Conservation (phyloP, 1,140 invertebrate species). For the Leptoteleia sp. region DNA sequence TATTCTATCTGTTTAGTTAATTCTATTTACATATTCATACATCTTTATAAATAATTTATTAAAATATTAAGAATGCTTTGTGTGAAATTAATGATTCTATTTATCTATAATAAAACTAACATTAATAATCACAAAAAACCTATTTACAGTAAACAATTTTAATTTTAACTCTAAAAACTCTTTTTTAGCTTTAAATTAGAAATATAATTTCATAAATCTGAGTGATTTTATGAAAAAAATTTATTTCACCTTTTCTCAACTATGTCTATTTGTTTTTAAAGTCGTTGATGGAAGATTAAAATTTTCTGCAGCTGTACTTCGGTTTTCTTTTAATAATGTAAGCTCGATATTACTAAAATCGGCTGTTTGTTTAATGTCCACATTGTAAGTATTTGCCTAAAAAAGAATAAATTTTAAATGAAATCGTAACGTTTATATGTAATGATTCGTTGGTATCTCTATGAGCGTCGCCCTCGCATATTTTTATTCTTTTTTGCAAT, state of each 20-base stretch:
- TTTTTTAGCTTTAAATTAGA: no score
- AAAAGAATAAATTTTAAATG: no score
- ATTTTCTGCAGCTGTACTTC: slow-evolving; percentile 17
- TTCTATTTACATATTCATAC: slow-evolving; percentile 34
- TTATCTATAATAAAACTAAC: no score
- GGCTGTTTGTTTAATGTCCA: slow-evolving; percentile 47
- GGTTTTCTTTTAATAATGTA: slow-evolving; percentile 15
- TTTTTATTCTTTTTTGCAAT: no score
- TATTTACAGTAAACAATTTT: no score
- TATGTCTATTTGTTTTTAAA: slow-evolving; percentile 4
- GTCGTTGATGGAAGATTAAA: slow-evolving; percentile 11
- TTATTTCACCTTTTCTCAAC: slow-evolving; percentile 4
- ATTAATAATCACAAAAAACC: no score
- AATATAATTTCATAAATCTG: no score
- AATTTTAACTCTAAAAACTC: no score
- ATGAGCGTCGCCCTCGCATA: no score
- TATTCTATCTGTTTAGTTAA: slow-evolving; percentile 1
- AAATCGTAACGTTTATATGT: no score
- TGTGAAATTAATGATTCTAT: not conserved
- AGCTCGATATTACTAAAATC: slow-evolving; percentile 44
- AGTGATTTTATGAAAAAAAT: no score
- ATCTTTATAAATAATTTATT: slow-evolving; percentile 9
- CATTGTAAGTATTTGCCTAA: slow-evolving; percentile 62
- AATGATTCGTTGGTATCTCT: no score
- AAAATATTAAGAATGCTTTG: not conserved